Evolutionary conservation across 1,140 invertebrate genomes (phyloP).

Genomic region (Orius laevigatus): DNA sequence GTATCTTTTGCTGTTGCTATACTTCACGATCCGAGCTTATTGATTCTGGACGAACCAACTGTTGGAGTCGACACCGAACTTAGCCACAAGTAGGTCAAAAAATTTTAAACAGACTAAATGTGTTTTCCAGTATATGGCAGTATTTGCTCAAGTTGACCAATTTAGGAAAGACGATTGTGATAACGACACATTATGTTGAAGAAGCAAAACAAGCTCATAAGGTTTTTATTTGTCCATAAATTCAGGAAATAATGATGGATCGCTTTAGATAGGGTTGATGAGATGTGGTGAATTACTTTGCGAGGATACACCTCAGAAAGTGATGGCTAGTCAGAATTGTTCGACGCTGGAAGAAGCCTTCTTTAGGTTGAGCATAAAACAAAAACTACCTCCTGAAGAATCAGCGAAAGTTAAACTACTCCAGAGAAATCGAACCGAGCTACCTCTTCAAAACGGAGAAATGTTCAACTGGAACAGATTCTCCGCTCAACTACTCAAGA

Average conservation of each 20-base stretch:
- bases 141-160: constrained; percentile 54
- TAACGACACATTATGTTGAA: constrained; percentile 91
- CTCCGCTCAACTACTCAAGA: constrained; percentile 13
- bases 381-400: background rate
- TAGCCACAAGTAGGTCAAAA: background rate
- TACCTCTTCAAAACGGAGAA: too few relatives aligned
- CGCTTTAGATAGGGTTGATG: constrained; percentile 37
- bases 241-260: background rate
- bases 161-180: constrained; percentile 54
- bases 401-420: background rate
- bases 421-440: background rate
- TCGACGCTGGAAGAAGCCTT: constrained; percentile 40
- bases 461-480: constrained; percentile 10
- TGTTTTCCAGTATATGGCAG: constrained; percentile 61
- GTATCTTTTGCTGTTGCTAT: constrained; percentile 84
- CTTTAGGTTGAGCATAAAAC: constrained; percentile 29
- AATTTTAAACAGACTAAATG: background rate
- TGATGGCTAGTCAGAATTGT: constrained; percentile 29
- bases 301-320: constrained; percentile 33
- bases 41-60: constrained; percentile 1
- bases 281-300: constrained; percentile 38
- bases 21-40: constrained; percentile 62
- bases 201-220: constrained; percentile 62
- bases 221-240: constrained; percentile 22
- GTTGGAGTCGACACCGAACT: background rate